Conservation (phyloP, 2,888 invertebrate genomes). For the Machimus atricapillus region DNA sequence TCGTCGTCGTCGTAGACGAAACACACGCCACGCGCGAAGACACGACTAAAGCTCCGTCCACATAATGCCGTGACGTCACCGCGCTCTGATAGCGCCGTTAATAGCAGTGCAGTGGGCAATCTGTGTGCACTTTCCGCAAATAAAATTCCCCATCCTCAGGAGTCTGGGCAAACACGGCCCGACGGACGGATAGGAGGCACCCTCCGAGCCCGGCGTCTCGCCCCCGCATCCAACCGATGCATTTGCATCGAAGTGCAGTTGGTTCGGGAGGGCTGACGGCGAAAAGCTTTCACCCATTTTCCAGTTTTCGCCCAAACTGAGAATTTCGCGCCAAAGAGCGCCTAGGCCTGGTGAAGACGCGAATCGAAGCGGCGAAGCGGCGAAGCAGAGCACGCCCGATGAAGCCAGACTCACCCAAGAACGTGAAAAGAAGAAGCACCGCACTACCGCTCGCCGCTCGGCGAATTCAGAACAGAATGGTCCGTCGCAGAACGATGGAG, state of each 20-base stretch:
- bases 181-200: not conserved
- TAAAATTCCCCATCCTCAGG: not conserved
- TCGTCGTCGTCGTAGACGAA: not conserved
- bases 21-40: not conserved
- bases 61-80: slow-evolving; percentile 21
- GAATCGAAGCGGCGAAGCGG: not conserved
- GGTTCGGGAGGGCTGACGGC: not conserved
- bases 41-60: not conserved
- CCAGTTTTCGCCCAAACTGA: not conserved
- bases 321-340: slow-evolving; percentile 6
- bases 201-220: not conserved
- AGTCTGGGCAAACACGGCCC: not conserved
- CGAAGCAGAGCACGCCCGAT: not conserved
- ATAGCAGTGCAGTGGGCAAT: slow-evolving; percentile 3
- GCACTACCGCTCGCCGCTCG: not conserved
- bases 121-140: not conserved
- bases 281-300: slow-evolving; percentile 24
- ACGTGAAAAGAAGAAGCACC: not conserved
- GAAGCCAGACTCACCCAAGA: not conserved
- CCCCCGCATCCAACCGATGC: not conserved
- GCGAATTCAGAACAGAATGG: not conserved
- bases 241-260: not conserved
- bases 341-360: not conserved
- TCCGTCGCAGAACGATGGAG: too few relatives aligned
- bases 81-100: not conserved